Evolutionary conservation across 2,113 vertebrate genomes (phyloP), one percentile per base, ranked within the genome.

Genomic region (Tychaedon coryphoeus): DNA sequence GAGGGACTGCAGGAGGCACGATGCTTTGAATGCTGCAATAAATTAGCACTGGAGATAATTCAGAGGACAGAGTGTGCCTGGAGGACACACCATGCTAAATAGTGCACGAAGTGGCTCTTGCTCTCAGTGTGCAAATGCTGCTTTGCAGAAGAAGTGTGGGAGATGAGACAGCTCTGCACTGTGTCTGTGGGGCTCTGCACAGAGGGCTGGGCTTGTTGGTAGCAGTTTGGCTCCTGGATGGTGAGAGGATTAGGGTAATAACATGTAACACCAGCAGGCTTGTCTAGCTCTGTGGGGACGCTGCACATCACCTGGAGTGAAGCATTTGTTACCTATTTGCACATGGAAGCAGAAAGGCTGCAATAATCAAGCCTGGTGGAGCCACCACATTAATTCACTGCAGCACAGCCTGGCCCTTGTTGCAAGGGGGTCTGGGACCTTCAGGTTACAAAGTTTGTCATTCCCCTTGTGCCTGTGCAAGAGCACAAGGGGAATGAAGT

Each of bases 11-110:
- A 1, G 3, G 88, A 84, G 90, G 94, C 88, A 66, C 2, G 29
- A 43, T 73, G 77, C 90, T 95, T 95, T 76, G 47, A 88, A 85
- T 75, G 77, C 91, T 93, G 85, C 74, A 93, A 93, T 95, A 90
- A 95, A 91, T 95, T 91, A 92, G 58, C 51, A 65, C 81, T 92
- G 81, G 90, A 91, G 93, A 96, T 88, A 93, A 91, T 76, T 95
- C 50, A 33, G 91, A 95, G 95, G 91, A 95, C 95, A 95, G 86
- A 95, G 85, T 79, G 87, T 96, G 93, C 91, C 84, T 88, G 90
- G 91, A 96, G 94, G 93, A 96, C 90, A 82, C 1, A 1, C 65
- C 51, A 36, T 26, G 53, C 92, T 64, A 86, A 91, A 53, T 8
- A 95, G 61, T 33, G 76, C 89, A 50, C 18, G 1, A 12, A 65